Percentiles rank a stretch among this genome's conserved stretches.
Evolutionary conservation across 2,113 vertebrate genomes (phyloP).

Genomic region (Macquaria australasica): DNA sequence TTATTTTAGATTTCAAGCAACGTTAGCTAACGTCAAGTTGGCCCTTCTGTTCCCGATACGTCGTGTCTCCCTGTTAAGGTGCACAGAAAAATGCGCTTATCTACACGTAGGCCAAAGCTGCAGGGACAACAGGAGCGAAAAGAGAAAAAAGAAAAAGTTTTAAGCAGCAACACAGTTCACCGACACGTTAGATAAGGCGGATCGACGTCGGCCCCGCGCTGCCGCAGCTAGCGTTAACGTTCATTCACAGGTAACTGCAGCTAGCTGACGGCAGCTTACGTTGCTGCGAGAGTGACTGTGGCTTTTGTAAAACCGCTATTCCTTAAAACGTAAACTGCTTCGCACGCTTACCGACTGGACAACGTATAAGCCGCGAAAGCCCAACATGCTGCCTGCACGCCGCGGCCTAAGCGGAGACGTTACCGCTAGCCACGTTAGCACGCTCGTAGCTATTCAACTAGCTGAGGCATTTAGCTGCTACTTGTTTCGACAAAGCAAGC

Average conservation of each 20-base stretch:
- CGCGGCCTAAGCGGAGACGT: conserved; percentile 55
- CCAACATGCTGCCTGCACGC: conserved; percentile 11
- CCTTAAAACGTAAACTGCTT: neutral
- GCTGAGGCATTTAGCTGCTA: conserved; percentile 27
- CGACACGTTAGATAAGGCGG: conserved; percentile 53
- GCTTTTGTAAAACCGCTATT: neutral
- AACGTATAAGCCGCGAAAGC: neutral
- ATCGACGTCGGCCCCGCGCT: conserved; percentile 36
- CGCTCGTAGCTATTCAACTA: conserved; percentile 17
- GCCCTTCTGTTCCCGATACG: accelerated
- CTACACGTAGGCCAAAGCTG: accelerated
- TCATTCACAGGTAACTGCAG: conserved; percentile 12
- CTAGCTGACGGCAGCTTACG: neutral
- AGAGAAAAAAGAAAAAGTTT: conserved; percentile 25
- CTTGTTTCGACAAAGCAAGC: conserved; percentile 6
- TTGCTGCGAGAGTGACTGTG: accelerated
- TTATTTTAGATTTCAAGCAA: neutral
- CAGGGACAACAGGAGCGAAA: neutral
- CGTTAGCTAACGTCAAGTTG: no score
- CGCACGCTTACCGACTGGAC: accelerated
- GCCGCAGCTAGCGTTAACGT: conserved; percentile 1
- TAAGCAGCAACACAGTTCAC: neutral
- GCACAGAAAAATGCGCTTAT: no score
- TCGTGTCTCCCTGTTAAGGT: accelerated
- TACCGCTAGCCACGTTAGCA: conserved; percentile 53